phyloP scores from a whole-genome alignment of 2,113 vertebrate species.

The Xenotilapia flavipinnis region DNA sequence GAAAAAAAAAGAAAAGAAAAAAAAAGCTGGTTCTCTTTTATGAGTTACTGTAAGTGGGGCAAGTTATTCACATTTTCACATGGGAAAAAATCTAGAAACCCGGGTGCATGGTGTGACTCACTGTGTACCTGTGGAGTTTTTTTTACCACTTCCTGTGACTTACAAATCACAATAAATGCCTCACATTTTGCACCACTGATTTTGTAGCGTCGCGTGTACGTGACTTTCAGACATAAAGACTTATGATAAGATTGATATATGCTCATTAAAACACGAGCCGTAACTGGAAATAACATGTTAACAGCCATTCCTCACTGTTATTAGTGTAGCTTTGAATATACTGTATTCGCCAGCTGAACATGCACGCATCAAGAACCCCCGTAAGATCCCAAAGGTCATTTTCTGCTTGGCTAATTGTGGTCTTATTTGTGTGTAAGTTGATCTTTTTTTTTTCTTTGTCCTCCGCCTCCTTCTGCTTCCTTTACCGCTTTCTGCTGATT shows the following conservation, averaged over 20 bases:
- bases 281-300: background rate
- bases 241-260: background rate
- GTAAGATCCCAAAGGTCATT: background rate
- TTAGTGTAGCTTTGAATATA: background rate
- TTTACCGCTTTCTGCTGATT: background rate
- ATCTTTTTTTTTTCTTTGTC: background rate
- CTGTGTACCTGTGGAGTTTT: background rate
- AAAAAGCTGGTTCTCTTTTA: background rate
- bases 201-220: background rate
- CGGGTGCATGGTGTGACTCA: background rate
- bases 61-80: constrained; percentile 10
- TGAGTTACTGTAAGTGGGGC: background rate
- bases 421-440: background rate
- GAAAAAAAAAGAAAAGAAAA: fast-evolving
- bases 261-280: background rate
- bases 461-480: background rate
- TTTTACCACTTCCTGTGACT: background rate
- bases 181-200: background rate
- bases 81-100: background rate
- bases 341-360: background rate
- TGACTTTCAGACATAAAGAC: background rate
- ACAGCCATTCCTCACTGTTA: background rate
- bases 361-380: background rate
- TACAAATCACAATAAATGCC: background rate
- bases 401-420: background rate